These are phyloP conservation scores for Conger conger DNA, from an alignment of 2,113 vertebrate genomes.

Conservation along the genomic window DNA sequence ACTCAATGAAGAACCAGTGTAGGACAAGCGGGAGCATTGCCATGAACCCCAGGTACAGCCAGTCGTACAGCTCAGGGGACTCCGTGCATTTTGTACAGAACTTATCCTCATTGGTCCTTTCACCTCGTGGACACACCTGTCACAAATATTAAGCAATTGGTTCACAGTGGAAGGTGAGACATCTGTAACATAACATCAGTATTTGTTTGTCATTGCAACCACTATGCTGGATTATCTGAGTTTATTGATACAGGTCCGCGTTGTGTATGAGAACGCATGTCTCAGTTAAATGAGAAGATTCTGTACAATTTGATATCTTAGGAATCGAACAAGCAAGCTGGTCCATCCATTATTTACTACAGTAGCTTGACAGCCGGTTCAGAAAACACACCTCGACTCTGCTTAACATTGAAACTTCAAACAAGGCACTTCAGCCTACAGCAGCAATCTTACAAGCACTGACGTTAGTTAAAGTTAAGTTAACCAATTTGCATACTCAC, in stretches of 20 bases:
- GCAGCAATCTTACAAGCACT: neutral
- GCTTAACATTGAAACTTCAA: neutral
- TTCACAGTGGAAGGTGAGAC: neutral
- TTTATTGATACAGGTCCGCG: neutral
- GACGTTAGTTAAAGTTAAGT: neutral
- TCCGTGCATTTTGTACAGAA: conserved; percentile 82
- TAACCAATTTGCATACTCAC: conserved; percentile 67
- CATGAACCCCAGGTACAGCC: conserved; percentile 98
- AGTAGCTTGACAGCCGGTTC: too few species aligned
- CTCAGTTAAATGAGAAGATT: too few species aligned
- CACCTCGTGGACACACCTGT: conserved; percentile 91
- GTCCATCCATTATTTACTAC: too few species aligned
- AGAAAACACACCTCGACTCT: too few species aligned
- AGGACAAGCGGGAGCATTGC: conserved; percentile 91
- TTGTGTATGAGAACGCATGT: neutral
- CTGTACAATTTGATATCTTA: too few species aligned
- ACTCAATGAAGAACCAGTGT: conserved; percentile 99
- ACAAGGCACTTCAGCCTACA: neutral
- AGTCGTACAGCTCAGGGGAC: conserved; percentile 89
- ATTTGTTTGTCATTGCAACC: neutral
- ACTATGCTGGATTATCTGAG: neutral
- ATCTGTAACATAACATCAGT: neutral
- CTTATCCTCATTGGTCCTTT: conserved; percentile 79
- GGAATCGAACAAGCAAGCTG: too few species aligned
- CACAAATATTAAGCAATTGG: neutral